These are phyloP conservation scores for Pachypeltis micranthus DNA, from an alignment of 1,140 invertebrate genomes.

Conservation along the genomic window DNA sequence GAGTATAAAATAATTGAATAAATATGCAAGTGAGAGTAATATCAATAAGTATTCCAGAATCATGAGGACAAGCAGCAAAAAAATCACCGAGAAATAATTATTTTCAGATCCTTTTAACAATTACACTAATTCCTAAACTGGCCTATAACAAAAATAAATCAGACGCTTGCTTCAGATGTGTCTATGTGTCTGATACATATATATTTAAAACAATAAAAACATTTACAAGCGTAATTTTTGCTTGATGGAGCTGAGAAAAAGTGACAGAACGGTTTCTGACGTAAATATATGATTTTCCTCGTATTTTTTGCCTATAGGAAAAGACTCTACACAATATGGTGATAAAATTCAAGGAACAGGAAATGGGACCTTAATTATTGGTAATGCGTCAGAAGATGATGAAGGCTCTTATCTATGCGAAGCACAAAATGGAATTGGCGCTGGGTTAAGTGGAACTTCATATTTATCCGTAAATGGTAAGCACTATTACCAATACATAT, in stretches of 20 bases:
- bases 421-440: conserved; percentile 42
- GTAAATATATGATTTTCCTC: not conserved
- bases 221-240: not conserved
- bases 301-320: conserved; percentile 3
- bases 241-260: not conserved
- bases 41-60: no score
- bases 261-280: not conserved
- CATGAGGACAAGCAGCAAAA: no score
- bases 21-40: no score
- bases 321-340: conserved; percentile 2
- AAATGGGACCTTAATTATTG: conserved; percentile 19
- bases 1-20: no score
- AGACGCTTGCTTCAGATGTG: not conserved
- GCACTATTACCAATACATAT: no score
- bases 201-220: not conserved
- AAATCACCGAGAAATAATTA: no score
- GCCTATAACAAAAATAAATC: not conserved
- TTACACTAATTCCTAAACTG: no score
- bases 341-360: conserved; percentile 7
- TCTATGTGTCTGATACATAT: not conserved
- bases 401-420: conserved; percentile 45
- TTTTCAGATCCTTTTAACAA: no score
- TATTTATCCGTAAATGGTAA: conserved; percentile 42
- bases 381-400: conserved; percentile 30
- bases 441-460: conserved; percentile 43